Evolutionary conservation across 2,888 invertebrate species (phyloP).

Genomic region (Epistrophe eligans): DNA sequence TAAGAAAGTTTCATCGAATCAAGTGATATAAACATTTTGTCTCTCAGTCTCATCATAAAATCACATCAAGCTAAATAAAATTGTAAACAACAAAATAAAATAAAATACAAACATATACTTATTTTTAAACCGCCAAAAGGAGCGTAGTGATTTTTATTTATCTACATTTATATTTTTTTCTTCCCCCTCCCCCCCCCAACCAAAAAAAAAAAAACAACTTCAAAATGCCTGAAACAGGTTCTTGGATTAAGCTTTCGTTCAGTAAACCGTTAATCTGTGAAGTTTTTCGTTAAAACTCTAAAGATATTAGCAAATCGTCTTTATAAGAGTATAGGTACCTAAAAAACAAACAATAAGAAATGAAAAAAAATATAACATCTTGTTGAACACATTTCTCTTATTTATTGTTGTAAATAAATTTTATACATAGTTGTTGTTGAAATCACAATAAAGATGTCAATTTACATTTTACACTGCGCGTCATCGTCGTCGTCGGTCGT

Average conservation of each 20-base stretch:
- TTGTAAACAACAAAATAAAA: constrained; percentile 12
- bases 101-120: neutral
- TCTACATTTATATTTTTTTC: neutral
- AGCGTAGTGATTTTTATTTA: neutral
- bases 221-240: constrained; percentile 32
- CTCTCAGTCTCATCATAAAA: neutral
- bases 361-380: constrained; percentile 13
- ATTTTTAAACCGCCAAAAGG: neutral
- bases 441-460: constrained; percentile 68
- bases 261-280: constrained; percentile 50
- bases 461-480: constrained; percentile 52
- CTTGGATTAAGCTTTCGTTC: constrained; percentile 20
- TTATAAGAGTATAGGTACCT: neutral
- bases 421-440: constrained; percentile 7
- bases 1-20: neutral
- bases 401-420: constrained; percentile 5
- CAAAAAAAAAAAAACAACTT: constrained; percentile 4
- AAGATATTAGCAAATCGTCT: constrained; percentile 15
- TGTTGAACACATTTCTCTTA: constrained; percentile 48
- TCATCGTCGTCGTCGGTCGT: no score
- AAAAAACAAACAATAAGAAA: neutral
- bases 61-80: neutral
- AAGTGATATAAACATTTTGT: neutral
- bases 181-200: no score
- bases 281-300: constrained; percentile 18